Conservation (phyloP, 2,113 vertebrate genomes). For the Rostratula benghalensis region DNA sequence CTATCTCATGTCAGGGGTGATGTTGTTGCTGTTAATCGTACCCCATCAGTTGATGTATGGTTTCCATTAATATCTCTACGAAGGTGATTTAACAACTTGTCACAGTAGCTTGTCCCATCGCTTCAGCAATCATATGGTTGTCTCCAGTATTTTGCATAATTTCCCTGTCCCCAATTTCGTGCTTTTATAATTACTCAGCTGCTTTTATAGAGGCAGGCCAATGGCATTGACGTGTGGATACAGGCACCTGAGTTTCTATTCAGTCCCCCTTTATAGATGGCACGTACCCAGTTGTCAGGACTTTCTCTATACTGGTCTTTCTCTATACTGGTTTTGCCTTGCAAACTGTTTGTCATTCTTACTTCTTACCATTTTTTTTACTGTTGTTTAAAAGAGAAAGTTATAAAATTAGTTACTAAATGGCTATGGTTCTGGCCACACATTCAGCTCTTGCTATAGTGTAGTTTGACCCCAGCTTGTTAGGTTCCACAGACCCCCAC, state of each 20-base stretch:
- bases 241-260: not conserved
- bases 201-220: not conserved
- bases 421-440: not conserved
- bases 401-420: not conserved
- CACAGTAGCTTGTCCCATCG: fast-evolving
- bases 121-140: not conserved
- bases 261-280: not conserved
- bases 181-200: not conserved
- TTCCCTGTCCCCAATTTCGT: not conserved
- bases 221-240: not conserved
- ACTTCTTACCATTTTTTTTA: not conserved
- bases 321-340: not conserved
- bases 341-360: not conserved
- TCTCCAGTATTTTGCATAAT: not conserved
- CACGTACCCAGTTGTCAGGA: not conserved
- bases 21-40: not conserved
- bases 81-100: not conserved
- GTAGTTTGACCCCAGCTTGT: not conserved
- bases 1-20: not conserved
- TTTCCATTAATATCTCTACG: not conserved
- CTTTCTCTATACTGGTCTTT: not conserved
- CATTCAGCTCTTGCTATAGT: not conserved
- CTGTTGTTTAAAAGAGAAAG: not conserved
- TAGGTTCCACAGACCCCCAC: not conserved
- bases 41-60: not conserved